Base-by-base conservation (phyloP, 2,888 invertebrate species). In the Pandemis corylana region DNA sequence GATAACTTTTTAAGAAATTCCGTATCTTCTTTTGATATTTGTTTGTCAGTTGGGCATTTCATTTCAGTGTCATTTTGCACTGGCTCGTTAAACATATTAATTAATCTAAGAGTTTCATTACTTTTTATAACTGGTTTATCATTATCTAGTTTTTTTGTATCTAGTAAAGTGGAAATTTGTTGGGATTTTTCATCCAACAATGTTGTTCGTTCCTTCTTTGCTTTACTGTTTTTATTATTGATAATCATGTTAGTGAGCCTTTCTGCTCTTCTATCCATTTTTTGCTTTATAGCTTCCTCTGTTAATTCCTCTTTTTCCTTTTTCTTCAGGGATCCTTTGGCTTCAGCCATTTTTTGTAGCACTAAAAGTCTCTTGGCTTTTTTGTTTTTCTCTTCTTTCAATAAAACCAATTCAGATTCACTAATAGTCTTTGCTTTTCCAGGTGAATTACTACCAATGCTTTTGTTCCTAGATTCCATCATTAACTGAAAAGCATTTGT, bases 401-500 rank as follows among this genome's bases (percentile, higher is more conserved):
- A 76, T 75, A 86, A 89, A 77, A 87, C 83, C 41, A 79, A 76
- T 77, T 89, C 86, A 72, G 79, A 78, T 75, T 85, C 84, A 65
- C 87, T 85, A 68, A 77, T 67, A 28, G 68, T 78, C 80, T 85
- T 88, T 65, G 94, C 94, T 88, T 95, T 96, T 0, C 96, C 96
- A 9, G 95, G 95, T 41, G 96, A 95, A 88, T 96, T 96, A 36
- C 89, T 87, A 2, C 96, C 96, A 77, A 96, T 95, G 66, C 93
- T 93, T 84, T 96, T 96, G 83, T 96, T 95, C 77, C 96, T 92
- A 20, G 95, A 95, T 78, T 95, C 95, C 96, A 96, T 96, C 91
- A 96, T 92, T 46, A 96, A 84, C 81, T 96, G 92, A 86, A 96
- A 96, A 51, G 96, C 96, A 94, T 96, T 89, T 71, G 86, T 90